phyloP scores from a whole-genome alignment of 1,140 invertebrate species.

The Cotesia glomerata region DNA sequence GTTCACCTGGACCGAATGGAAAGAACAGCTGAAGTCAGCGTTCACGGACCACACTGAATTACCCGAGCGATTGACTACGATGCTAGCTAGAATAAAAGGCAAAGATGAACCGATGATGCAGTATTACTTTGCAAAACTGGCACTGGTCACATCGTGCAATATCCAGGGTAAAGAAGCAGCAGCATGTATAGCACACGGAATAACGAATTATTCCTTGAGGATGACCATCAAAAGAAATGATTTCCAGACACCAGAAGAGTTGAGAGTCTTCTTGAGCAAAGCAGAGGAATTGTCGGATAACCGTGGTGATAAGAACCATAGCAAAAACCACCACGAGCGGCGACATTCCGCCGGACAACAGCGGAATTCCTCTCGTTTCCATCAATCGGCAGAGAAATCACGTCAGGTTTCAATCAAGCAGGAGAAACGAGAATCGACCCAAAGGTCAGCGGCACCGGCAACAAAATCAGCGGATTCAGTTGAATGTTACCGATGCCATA shows the following conservation, averaged over 20 bases:
- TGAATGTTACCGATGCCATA: conserved; percentile 1
- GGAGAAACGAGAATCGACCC: too few species aligned
- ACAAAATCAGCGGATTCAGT: not conserved
- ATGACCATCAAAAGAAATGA: conserved; percentile 19
- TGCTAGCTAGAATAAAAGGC: conserved; percentile 20
- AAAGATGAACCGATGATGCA: conserved; percentile 23
- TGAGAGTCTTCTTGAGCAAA: conserved; percentile 22
- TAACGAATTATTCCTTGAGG: conserved; percentile 17
- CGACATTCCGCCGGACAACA: not conserved
- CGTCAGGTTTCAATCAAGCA: too few species aligned
- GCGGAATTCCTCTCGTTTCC: not conserved
- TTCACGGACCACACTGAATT: too few species aligned
- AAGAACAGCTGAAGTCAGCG: too few species aligned
- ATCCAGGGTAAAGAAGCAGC: conserved; percentile 27
- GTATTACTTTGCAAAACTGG: conserved; percentile 28
- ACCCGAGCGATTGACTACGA: too few species aligned
- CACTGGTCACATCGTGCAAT: conserved; percentile 21
- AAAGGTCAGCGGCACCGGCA: too few species aligned
- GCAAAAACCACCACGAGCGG: conserved; percentile 10
- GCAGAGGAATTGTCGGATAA: not conserved
- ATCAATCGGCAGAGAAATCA: too few species aligned
- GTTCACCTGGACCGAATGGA: too few species aligned
- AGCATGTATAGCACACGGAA: conserved; percentile 25
- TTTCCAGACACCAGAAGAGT: conserved; percentile 17
- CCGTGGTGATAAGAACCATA: not conserved